phyloP scores from a whole-genome alignment of 2,888 invertebrate species.

The Ochropacha duplaris region DNA sequence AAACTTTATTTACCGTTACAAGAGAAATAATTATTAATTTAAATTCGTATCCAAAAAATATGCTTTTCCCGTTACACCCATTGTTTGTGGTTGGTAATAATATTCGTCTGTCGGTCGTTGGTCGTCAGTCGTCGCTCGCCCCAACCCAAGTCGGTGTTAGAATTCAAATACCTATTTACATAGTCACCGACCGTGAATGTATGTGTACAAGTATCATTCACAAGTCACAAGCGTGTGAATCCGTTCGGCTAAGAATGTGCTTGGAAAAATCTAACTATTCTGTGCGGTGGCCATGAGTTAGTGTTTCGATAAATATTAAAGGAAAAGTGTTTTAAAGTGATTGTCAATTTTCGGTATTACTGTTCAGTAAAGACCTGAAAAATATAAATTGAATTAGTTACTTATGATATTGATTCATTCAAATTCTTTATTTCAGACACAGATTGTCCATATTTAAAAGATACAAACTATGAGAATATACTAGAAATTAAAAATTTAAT shows the following conservation, averaged over 20 bases:
- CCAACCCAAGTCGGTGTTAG: slow-evolving; percentile 40
- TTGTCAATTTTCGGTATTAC: too few relatives aligned
- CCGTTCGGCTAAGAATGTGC: slow-evolving; percentile 64
- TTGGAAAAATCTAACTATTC: slow-evolving; percentile 62
- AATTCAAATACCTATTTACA: slow-evolving; percentile 72
- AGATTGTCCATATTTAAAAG: too few relatives aligned
- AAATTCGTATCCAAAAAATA: neutral
- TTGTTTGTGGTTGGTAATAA: slow-evolving; percentile 43
- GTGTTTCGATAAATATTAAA: neutral
- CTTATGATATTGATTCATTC: too few relatives aligned
- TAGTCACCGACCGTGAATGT: slow-evolving; percentile 77
- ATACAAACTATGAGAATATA: too few relatives aligned
- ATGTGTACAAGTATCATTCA: slow-evolving; percentile 55
- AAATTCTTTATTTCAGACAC: too few relatives aligned
- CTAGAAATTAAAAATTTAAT: too few relatives aligned
- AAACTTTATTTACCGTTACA: neutral
- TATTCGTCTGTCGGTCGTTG: slow-evolving; percentile 38
- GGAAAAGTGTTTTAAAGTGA: neutral
- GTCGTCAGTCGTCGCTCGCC: slow-evolving; percentile 41
- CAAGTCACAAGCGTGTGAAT: slow-evolving; percentile 69
- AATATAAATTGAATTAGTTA: too few relatives aligned
- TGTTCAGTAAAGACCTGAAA: too few relatives aligned
- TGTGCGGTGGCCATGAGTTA: slow-evolving; percentile 50
- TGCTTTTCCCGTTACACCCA: slow-evolving; percentile 9
- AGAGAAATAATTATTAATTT: neutral